Conservation (phyloP, 2,888 invertebrate species). For the Anticlea derivata region DNA sequence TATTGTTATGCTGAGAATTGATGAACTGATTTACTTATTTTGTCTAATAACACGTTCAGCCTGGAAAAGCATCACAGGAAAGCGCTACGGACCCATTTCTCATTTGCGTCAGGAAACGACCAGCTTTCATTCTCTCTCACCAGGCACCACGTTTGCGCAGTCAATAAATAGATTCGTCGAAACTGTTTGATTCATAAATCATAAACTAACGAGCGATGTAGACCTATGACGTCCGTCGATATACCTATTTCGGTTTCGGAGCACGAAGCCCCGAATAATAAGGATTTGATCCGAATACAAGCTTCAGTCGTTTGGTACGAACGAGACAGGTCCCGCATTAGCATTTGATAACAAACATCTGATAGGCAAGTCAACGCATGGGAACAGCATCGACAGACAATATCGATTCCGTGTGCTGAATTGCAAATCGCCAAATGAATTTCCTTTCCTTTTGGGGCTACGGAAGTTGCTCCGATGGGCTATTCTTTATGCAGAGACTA, state of each 20-base stretch:
- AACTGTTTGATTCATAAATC: conserved; percentile 60
- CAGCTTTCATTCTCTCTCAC: conserved; percentile 70
- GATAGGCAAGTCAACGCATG: conserved; percentile 49
- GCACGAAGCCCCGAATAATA: no score
- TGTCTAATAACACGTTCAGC: background rate
- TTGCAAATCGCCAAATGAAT: conserved; percentile 67
- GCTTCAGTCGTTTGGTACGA: no score
- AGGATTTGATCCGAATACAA: no score
- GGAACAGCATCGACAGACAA: conserved; percentile 55
- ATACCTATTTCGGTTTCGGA: conserved; percentile 28
- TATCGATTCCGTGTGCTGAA: conserved; percentile 62
- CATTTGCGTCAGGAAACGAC: conserved; percentile 71
- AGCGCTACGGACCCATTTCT: conserved; percentile 70
- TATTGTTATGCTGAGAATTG: no score
- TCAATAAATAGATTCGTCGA: conserved; percentile 76
- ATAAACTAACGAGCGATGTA: conserved; percentile 54
- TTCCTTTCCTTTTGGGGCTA: conserved; percentile 76
- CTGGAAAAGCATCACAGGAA: conserved; percentile 54
- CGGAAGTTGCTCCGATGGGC: conserved; percentile 64
- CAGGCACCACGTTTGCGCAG: conserved; percentile 68
- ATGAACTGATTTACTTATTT: no score
- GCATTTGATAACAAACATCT: conserved; percentile 49
- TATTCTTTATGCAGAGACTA: conserved; percentile 56
- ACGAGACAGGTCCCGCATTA: conserved; percentile 17
- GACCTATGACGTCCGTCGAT: conserved; percentile 48